A percentile compares a stretch with the other conserved stretches of the same genome.
These are phyloP conservation scores for Ceriagrion tenellum DNA, from an alignment of 2,888 invertebrate genomes.

Conservation along the genomic window DNA sequence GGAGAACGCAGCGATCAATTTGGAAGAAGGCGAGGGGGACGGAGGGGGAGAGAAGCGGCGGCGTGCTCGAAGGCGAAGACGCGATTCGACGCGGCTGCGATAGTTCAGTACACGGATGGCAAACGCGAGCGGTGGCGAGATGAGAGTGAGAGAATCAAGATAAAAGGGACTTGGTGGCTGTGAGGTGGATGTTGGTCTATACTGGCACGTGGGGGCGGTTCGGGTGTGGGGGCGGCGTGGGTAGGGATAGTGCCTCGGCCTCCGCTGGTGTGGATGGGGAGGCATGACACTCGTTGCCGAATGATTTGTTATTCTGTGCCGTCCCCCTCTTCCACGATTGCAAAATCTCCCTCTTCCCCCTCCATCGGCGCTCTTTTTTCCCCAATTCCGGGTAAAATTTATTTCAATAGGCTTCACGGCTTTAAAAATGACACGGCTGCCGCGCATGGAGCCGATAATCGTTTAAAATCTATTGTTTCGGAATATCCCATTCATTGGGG, in stretches of 20 bases:
- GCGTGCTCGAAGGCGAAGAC: slow-evolving; percentile 37
- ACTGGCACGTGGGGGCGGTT: neutral
- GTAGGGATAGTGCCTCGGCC: neutral
- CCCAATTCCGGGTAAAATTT: slow-evolving; percentile 17
- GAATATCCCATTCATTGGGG: neutral
- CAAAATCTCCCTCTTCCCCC: neutral
- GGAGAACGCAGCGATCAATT: slow-evolving; percentile 14
- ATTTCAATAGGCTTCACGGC: neutral
- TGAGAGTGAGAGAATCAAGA: neutral
- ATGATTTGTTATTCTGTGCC: slow-evolving; percentile 31
- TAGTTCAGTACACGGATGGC: neutral
- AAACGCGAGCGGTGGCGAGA: slow-evolving; percentile 12
- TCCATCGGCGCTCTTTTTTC: neutral
- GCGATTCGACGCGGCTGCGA: slow-evolving; percentile 34
- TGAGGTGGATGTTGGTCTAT: neutral
- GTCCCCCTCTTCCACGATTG: neutral
- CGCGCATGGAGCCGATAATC: slow-evolving; percentile 37
- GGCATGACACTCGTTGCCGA: neutral
- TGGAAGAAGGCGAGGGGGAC: neutral
- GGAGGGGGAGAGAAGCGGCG: neutral
- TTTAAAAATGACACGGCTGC: neutral
- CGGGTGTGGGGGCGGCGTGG: neutral
- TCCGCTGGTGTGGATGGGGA: slow-evolving; percentile 24
- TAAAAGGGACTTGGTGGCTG: no score
- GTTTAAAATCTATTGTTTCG: slow-evolving; percentile 15